Evolutionary conservation across 2,113 vertebrate species (phyloP), one percentile per base, ranked within the genome.

Genomic region (Pardalotus punctatus): DNA sequence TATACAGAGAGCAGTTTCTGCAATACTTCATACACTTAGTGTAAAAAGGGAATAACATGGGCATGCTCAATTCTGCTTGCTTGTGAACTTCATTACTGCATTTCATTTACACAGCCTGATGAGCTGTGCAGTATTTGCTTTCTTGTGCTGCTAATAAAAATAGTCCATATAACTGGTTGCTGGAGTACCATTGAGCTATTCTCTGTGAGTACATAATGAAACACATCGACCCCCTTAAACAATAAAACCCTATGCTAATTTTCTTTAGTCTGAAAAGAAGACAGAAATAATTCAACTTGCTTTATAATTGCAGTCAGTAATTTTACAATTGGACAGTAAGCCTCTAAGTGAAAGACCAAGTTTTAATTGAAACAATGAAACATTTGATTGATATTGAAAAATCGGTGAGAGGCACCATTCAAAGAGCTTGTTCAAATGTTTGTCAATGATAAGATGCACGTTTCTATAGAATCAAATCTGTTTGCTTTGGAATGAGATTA

Each of bases 21-120:
- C 50, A 88, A 58, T 89, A 65, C 81, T 93, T 80, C 43, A 51
- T 78, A 86, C 54, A 51, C 48, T 72, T 50, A n/a, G 81, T 84
- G 50, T 65, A 88, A 53, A 92, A 90, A 89, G 35, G 69, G 69
- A 91, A 67, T 72, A 94, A 80, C 1, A 4, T 0, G 2, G 50
- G 57, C 60, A 42, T 43, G 76, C 51, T 82, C 67, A 61, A 66
- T 60, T 94, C 89, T 92, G 74, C 91, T 81, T 84, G 79, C 81
- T 77, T 78, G 93, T 74, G 74, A 80, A 83, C 71, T 85, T 96
- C 74, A 81, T 95, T 86, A 51, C 43, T 95, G 45, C 70, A 29
- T 90, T 94, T 96, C 79, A 86, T 96, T 89, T 92, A 62, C 85
- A 80, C 62, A 70, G 94, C 47, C 90, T 83, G 80, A 86, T 94